Evolutionary conservation across 2,888 invertebrate genomes (phyloP).

Genomic region (Celastrina argiolus): DNA sequence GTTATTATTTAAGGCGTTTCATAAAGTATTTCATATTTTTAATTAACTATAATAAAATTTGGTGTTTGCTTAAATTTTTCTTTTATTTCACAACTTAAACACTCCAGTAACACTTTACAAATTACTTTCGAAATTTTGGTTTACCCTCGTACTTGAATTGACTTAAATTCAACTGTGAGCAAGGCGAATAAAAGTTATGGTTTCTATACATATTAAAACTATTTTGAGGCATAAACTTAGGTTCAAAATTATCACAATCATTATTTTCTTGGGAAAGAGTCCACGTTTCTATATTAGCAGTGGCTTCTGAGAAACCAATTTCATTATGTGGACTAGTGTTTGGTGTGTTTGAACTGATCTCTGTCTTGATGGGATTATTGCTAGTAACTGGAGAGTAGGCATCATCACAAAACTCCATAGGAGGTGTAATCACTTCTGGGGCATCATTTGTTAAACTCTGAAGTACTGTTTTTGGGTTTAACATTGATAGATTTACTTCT

Average conservation of each 20-base stretch:
- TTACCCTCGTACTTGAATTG: slow-evolving; percentile 50
- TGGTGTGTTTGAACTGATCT: not conserved
- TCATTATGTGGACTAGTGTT: slow-evolving; percentile 32
- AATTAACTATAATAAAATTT: slow-evolving; percentile 62
- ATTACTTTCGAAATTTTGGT: slow-evolving; percentile 41
- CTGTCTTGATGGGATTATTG: slow-evolving; percentile 1
- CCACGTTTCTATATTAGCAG: slow-evolving; percentile 54
- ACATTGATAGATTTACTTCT: slow-evolving; percentile 50
- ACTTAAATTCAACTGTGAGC: slow-evolving; percentile 38
- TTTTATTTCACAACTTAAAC: slow-evolving; percentile 34
- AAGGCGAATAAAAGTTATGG: slow-evolving; percentile 17
- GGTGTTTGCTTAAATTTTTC: slow-evolving; percentile 58
- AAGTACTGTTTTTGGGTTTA: slow-evolving; percentile 59
- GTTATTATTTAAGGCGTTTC: slow-evolving; percentile 34
- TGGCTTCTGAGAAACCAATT: slow-evolving; percentile 32
- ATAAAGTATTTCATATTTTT: slow-evolving; percentile 52
- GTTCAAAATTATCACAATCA: not conserved
- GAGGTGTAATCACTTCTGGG: slow-evolving; percentile 52
- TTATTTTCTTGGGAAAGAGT: slow-evolving; percentile 42
- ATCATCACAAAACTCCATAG: slow-evolving; percentile 48
- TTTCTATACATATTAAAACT: not conserved
- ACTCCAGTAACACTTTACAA: not conserved
- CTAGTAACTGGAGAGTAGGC: slow-evolving; percentile 28
- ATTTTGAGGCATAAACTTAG: not conserved
- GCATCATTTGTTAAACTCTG: slow-evolving; percentile 42